A percentile compares a stretch with the other conserved stretches of the same genome.
Evolutionary conservation across 2,113 vertebrate genomes (phyloP).

Genomic region (Ginglymostoma cirratum): DNA sequence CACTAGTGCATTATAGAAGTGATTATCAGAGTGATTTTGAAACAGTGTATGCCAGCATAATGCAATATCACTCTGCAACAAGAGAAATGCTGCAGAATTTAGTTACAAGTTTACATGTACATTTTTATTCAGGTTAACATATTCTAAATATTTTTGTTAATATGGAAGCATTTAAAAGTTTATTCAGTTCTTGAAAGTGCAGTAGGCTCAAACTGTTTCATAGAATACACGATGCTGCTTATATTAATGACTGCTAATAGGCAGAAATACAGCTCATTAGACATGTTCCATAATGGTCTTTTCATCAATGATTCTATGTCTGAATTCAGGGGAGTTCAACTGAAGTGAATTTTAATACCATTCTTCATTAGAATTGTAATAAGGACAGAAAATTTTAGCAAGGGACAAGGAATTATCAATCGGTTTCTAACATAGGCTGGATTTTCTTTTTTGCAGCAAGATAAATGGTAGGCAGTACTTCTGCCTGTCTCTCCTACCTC

Average conservation of each 20-base stretch:
- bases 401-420: neutral
- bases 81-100: neutral
- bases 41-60: neutral
- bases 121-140: slow-evolving; percentile 12
- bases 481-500: slow-evolving; percentile 3
- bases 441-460: neutral
- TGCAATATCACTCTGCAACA: slow-evolving; percentile 15
- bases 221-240: neutral
- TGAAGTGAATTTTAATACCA: neutral
- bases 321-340: neutral
- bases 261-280: neutral
- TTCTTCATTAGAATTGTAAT: neutral
- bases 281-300: neutral
- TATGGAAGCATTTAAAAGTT: slow-evolving; percentile 10
- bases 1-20: neutral
- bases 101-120: slow-evolving; percentile 6
- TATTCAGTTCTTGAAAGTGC: slow-evolving; percentile 28
- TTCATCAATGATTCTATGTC: neutral
- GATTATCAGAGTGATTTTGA: slow-evolving; percentile 24
- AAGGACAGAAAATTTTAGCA: neutral
- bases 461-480: neutral
- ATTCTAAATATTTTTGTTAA: slow-evolving; percentile 15
- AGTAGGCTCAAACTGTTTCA: slow-evolving; percentile 14
- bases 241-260: neutral
- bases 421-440: neutral